Conservation (phyloP, 2,888 invertebrate species). For the Eurois occulta region DNA sequence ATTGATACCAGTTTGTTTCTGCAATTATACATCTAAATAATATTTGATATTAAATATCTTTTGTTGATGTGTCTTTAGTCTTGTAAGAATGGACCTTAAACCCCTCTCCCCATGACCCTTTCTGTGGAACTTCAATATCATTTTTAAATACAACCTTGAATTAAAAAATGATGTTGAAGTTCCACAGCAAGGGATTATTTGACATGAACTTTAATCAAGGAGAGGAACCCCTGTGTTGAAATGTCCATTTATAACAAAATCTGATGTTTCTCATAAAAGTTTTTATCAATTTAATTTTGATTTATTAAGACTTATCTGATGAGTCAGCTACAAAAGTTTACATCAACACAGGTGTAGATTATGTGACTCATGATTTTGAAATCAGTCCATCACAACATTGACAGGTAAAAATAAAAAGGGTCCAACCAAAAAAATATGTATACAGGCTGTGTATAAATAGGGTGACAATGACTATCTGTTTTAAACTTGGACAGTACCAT, state of each 20-base stretch:
- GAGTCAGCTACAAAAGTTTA: background rate
- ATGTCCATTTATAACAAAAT: background rate
- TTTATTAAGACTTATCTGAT: background rate
- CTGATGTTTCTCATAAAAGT: background rate
- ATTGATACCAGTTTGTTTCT: conserved; percentile 13
- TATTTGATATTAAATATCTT: background rate
- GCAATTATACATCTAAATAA: background rate
- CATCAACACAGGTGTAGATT: conserved; percentile 2
- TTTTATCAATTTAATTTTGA: conserved; percentile 1
- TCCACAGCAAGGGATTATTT: background rate
- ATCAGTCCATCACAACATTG: conserved; percentile 3
- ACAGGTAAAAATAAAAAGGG: conserved; percentile 27
- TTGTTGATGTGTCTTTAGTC: background rate
- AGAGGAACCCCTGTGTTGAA: background rate
- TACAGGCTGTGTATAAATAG: background rate
- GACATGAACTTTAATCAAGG: background rate
- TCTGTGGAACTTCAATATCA: background rate
- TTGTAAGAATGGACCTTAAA: background rate
- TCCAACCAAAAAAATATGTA: conserved; percentile 1
- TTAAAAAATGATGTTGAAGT: too few relatives aligned
- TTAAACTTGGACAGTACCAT: conserved; percentile 2
- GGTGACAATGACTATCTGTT: conserved; percentile 34
- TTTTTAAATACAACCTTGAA: background rate
- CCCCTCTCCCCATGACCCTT: background rate
- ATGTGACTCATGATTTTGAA: conserved; percentile 11